phyloP scores from a whole-genome alignment of 2,797 vertebrate genomes.

The Cephalopachus bancanus region DNA sequence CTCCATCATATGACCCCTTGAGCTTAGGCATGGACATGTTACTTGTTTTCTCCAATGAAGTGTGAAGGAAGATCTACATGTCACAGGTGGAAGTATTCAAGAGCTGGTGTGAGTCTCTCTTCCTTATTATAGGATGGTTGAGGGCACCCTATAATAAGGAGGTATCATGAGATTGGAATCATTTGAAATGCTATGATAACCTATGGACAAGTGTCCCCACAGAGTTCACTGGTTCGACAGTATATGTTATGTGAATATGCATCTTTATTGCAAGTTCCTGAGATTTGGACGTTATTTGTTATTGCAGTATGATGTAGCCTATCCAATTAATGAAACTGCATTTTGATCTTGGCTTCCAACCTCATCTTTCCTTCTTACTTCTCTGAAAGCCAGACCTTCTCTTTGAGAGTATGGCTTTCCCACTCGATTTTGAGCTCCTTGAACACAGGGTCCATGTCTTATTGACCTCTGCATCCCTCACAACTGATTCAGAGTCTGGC shows the following conservation, averaged over 20 bases:
- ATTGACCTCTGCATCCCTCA: neutral
- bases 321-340: neutral
- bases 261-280: neutral
- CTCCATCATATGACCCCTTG: neutral
- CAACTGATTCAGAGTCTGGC: neutral
- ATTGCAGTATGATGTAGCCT: accelerated
- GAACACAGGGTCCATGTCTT: neutral
- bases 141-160: neutral
- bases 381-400: neutral
- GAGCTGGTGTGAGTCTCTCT: neutral
- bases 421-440: neutral
- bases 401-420: neutral
- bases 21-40: neutral
- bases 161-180: neutral
- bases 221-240: neutral
- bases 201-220: neutral
- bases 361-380: neutral
- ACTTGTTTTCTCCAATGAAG: neutral
- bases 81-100: neutral
- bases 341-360: neutral
- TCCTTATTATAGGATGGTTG: accelerated
- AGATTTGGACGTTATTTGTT: neutral
- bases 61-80: neutral
- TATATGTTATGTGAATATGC: accelerated
- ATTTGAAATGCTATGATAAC: neutral